A percentile compares a stretch with the other conserved stretches of the same genome.
These are phyloP conservation scores for Matsumurasca onukii DNA, from an alignment of 1,140 invertebrate genomes.

Conservation along the genomic window DNA sequence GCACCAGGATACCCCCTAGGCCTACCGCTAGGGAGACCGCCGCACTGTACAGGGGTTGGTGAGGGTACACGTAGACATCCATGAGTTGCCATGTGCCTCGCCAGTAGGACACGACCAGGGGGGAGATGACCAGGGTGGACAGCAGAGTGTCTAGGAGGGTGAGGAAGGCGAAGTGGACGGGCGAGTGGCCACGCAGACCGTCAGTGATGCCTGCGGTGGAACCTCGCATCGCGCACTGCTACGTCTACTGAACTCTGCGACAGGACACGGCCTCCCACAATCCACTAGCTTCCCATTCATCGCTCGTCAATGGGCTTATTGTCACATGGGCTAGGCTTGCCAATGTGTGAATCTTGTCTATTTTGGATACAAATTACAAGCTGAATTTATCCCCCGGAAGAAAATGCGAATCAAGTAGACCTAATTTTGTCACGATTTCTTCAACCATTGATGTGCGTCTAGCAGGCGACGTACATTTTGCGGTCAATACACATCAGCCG, in stretches of 20 bases:
- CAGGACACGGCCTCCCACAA: slow-evolving; percentile 10
- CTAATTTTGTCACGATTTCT: too few relatives aligned
- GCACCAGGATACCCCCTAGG: slow-evolving; percentile 62
- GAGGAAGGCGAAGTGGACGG: slow-evolving; percentile 58
- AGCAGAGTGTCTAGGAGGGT: slow-evolving; percentile 68
- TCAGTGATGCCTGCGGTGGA: slow-evolving; percentile 46
- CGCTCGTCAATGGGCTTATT: too few relatives aligned
- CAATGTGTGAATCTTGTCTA: too few relatives aligned
- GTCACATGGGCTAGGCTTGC: too few relatives aligned
- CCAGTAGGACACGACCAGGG: slow-evolving; percentile 82
- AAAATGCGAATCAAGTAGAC: too few relatives aligned
- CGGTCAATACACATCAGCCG: too few relatives aligned
- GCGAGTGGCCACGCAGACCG: slow-evolving; percentile 44
- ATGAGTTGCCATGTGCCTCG: slow-evolving; percentile 80
- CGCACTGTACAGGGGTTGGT: slow-evolving; percentile 57
- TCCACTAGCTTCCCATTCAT: neutral
- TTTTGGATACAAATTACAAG: too few relatives aligned
- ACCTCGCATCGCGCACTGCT: slow-evolving; percentile 36
- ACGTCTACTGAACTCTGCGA: neutral
- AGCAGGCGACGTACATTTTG: too few relatives aligned
- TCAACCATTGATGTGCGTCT: too few relatives aligned
- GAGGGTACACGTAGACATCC: slow-evolving; percentile 67
- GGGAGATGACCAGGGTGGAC: slow-evolving; percentile 69
- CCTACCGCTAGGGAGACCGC: slow-evolving; percentile 67
- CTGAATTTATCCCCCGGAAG: too few relatives aligned